Conservation (phyloP, 2,113 vertebrate genomes). For the Solenodon paradoxus region DNA sequence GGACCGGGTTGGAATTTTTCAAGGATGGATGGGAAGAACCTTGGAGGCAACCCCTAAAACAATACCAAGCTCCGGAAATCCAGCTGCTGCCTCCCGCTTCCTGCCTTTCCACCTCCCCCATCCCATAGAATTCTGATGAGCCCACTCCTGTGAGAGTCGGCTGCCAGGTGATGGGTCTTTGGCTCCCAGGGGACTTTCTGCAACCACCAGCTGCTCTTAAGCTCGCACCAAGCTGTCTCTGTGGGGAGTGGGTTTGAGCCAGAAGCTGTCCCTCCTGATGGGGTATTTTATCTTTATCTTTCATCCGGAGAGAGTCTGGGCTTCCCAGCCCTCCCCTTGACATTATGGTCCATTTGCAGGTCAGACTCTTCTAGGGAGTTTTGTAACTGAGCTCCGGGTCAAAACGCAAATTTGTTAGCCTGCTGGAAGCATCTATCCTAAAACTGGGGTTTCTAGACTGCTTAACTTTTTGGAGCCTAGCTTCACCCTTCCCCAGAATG, state of each 20-base stretch:
- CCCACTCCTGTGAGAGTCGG: conserved; percentile 1
- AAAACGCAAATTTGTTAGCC: not conserved
- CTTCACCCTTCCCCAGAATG: not conserved
- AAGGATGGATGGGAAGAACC: conserved; percentile 81
- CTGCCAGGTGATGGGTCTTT: conserved; percentile 75
- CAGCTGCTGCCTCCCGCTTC: conserved; percentile 69
- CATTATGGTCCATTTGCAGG: not conserved
- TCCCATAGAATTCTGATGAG: conserved; percentile 85
- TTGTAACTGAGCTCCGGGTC: not conserved
- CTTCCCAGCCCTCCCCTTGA: not conserved
- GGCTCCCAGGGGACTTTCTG: conserved; percentile 32
- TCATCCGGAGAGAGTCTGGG: not conserved
- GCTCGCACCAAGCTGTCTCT: not conserved
- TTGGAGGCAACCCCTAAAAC: conserved; percentile 81
- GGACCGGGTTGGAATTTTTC: conserved; percentile 62
- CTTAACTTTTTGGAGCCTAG: not conserved
- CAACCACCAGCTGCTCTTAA: rapidly evolving
- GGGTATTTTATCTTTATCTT: conserved; percentile 6
- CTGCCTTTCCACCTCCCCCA: conserved; percentile 82
- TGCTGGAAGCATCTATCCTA: not conserved
- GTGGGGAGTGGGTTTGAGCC: not conserved
- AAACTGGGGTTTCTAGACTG: not conserved
- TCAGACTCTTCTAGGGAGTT: conserved; percentile 1
- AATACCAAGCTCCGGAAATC: conserved; percentile 83
- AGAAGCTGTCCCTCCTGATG: not conserved